phyloP scores from a whole-genome alignment of 2,113 vertebrate genomes.

The Passer domesticus region DNA sequence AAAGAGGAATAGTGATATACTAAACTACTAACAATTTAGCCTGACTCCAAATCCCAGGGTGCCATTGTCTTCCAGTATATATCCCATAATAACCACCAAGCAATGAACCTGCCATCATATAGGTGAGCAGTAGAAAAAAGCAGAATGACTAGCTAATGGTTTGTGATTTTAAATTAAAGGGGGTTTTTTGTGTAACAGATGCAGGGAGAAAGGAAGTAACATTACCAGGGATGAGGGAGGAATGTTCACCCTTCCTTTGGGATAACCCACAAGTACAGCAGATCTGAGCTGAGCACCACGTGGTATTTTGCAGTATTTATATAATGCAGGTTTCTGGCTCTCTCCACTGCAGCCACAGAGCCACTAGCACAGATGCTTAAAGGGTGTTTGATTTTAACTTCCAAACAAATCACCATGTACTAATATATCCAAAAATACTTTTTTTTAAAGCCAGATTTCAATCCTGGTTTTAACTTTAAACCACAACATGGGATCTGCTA shows the following conservation, averaged over 20 bases:
- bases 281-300: no score
- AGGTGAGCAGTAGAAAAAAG: not conserved
- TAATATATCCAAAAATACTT: not conserved
- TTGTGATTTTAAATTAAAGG: not conserved
- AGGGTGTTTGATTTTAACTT: not conserved
- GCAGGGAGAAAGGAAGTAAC: not conserved
- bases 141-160: not conserved
- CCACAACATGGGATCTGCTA: not conserved
- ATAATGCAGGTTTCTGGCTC: not conserved
- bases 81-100: not conserved
- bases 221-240: not conserved
- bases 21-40: conserved; percentile 12
- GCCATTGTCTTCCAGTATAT: not conserved
- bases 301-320: not conserved
- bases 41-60: not conserved
- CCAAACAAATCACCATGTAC: not conserved
- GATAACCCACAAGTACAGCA: not conserved
- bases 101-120: not conserved
- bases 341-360: not conserved
- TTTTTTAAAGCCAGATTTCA: not conserved
- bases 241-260: not conserved
- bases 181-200: not conserved
- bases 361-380: not conserved
- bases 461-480: not conserved
- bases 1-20: not conserved